phyloP scores from a whole-genome alignment of 2,888 invertebrate genomes.

The Leucoptera coffeella region DNA sequence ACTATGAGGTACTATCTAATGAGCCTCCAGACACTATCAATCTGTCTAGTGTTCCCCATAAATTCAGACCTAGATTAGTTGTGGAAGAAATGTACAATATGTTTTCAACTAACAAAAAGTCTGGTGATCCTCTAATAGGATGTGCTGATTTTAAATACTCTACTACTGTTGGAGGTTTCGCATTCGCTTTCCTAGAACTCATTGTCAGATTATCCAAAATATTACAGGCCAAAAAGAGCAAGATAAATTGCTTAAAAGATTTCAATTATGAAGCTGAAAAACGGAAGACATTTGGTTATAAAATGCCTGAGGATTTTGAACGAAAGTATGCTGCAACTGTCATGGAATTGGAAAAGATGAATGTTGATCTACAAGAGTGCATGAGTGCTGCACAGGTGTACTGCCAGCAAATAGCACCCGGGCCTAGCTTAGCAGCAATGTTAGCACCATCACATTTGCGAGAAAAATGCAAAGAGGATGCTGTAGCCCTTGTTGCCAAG shows the following conservation, averaged over 20 bases:
- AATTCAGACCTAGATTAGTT: constrained; percentile 66
- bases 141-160: constrained; percentile 23
- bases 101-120: constrained; percentile 16
- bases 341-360: constrained; percentile 86
- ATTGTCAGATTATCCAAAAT: constrained; percentile 85
- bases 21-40: constrained; percentile 88
- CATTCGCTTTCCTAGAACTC: constrained; percentile 75
- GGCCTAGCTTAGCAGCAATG: constrained; percentile 80
- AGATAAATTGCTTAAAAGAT: constrained; percentile 72
- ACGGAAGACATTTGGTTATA: constrained; percentile 71
- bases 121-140: constrained; percentile 68
- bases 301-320: constrained; percentile 82
- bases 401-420: constrained; percentile 82
- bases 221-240: constrained; percentile 72
- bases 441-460: constrained; percentile 82
- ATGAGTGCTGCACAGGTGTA: constrained; percentile 78
- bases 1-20: constrained; percentile 92
- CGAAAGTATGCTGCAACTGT: constrained; percentile 82
- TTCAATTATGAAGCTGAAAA: constrained; percentile 91
- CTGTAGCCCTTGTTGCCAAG: constrained; percentile 70
- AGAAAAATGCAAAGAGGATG: constrained; percentile 83
- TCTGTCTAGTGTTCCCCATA: constrained; percentile 74
- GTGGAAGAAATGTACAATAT: constrained; percentile 44
- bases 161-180: constrained; percentile 69
- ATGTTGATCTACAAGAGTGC: constrained; percentile 79